A percentile compares a stretch with the other conserved stretches of the same genome.
phyloP scores from a whole-genome alignment of 2,797 vertebrate species.

The Holocentrus rufus region DNA sequence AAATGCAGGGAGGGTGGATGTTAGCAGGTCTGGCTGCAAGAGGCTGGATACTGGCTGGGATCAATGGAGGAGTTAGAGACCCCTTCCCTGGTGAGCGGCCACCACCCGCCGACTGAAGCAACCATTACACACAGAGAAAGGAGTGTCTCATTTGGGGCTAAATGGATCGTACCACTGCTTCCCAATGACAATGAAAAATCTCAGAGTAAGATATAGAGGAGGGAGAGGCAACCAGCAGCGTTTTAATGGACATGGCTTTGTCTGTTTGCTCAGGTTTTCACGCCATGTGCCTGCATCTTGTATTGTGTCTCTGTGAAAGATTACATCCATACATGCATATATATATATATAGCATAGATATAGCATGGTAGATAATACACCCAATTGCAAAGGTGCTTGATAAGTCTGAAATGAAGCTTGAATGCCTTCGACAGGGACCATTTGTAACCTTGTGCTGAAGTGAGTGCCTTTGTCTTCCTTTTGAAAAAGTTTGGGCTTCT shows the following conservation, averaged over 20 bases:
- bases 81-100: not conserved
- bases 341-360: not conserved
- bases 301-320: not conserved
- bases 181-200: constrained; percentile 61
- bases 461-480: not conserved
- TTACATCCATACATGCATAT: constrained; percentile 35
- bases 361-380: not conserved
- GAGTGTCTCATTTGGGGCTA: constrained; percentile 55
- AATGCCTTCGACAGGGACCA: not conserved
- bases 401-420: not conserved
- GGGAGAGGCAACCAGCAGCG: constrained; percentile 30
- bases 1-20: constrained; percentile 39
- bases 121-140: constrained; percentile 39
- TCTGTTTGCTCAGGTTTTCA: constrained; percentile 49
- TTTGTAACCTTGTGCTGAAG: not conserved
- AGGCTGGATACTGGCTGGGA: constrained; percentile 52
- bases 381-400: not conserved
- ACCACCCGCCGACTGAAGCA: constrained; percentile 53
- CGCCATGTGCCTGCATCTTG: constrained; percentile 45
- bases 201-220: constrained; percentile 41
- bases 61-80: constrained; percentile 50
- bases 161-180: constrained; percentile 50
- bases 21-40: constrained; percentile 32
- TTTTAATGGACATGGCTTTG: constrained; percentile 47
- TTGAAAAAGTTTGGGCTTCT: not conserved